Evolutionary conservation across 2,113 vertebrate genomes (phyloP).

Genomic region (Turnix velox): DNA sequence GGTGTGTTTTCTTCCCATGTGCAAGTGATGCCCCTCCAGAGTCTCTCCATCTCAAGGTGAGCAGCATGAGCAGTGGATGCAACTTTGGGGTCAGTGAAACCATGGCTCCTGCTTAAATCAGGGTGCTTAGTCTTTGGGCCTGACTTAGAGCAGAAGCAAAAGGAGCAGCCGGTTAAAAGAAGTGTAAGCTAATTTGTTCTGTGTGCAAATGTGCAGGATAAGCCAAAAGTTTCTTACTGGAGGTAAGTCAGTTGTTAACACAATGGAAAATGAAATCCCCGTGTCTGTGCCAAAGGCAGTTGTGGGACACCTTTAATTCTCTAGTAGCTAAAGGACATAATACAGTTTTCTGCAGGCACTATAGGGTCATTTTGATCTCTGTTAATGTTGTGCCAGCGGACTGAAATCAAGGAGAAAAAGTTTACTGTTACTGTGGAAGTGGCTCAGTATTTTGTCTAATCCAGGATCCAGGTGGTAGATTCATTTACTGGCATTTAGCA

Average conservation of each 20-base stretch:
- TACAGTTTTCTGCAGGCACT: neutral
- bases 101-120: neutral
- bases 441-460: neutral
- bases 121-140: neutral
- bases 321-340: neutral
- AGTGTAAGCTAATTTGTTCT: neutral
- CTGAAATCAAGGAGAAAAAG: neutral
- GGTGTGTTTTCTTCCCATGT: slow-evolving; percentile 34
- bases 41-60: neutral
- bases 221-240: neutral
- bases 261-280: neutral
- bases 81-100: neutral
- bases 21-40: slow-evolving; percentile 15
- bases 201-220: neutral
- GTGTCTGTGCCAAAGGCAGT: neutral
- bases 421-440: neutral
- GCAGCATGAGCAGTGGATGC: neutral
- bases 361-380: neutral
- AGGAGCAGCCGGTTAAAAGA: neutral
- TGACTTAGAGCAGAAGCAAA: neutral
- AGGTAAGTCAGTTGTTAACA: neutral
- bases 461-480: neutral
- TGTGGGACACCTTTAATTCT: neutral
- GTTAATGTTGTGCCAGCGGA: neutral
- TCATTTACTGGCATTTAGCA: neutral